Conservation (phyloP, 2,113 vertebrate species). For the Cyprinus carpio region DNA sequence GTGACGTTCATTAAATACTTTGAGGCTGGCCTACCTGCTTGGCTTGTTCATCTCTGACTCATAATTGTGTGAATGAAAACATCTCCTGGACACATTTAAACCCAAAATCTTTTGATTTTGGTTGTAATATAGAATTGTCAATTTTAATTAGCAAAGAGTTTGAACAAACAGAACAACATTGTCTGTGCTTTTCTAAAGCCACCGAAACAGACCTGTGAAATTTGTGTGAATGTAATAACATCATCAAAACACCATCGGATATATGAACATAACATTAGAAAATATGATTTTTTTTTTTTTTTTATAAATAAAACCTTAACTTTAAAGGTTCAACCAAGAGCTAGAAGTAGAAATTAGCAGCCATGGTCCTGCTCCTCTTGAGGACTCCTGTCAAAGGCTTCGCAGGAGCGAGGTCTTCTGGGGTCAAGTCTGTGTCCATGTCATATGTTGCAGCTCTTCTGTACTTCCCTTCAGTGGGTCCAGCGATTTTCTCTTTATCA, state of each 20-base stretch:
- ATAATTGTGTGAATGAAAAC: background rate
- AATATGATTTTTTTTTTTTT: background rate
- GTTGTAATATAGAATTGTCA: no score
- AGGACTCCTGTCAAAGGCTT: background rate
- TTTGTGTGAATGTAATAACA: background rate
- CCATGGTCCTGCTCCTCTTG: background rate
- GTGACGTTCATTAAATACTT: slow-evolving; percentile 32
- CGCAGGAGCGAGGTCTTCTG: no score
- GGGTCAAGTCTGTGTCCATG: background rate
- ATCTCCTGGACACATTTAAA: no score
- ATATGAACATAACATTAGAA: no score
- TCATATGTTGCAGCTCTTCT: background rate
- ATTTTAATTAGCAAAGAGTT: background rate
- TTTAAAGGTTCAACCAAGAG: background rate
- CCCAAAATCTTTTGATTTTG: no score
- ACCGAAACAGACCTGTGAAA: background rate
- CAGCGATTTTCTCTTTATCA: background rate
- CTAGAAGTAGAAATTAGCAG: slow-evolving; percentile 55
- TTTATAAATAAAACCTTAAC: no score
- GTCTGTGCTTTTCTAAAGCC: background rate
- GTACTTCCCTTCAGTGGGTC: background rate
- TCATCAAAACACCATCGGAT: no score
- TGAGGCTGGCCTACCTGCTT: slow-evolving; percentile 18
- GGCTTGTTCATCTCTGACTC: background rate
- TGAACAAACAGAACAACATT: background rate